These are phyloP conservation scores for Copidosoma aretas DNA, from an alignment of 2,888 invertebrate species.

Conservation along the genomic window DNA sequence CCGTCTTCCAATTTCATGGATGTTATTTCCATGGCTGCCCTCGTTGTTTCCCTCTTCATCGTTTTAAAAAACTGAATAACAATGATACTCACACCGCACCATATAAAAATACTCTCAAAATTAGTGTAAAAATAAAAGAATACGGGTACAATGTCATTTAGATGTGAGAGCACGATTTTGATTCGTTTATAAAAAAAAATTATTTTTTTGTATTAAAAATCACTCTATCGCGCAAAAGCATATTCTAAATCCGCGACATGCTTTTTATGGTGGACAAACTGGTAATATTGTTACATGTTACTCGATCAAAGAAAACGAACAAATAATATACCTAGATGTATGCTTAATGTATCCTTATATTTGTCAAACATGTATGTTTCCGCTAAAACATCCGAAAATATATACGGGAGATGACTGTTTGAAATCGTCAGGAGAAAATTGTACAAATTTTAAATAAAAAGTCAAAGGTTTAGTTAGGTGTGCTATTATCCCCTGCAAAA, in stretches of 20 bases:
- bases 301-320: constrained; percentile 10
- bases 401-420: constrained; percentile 42
- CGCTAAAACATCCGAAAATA: constrained; percentile 48
- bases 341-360: constrained; percentile 42
- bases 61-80: no score
- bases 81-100: no score
- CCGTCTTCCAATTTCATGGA: background rate
- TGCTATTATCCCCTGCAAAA: constrained; percentile 43
- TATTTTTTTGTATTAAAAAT: background rate
- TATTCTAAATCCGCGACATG: constrained; percentile 23
- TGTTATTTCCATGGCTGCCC: background rate
- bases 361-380: constrained; percentile 47
- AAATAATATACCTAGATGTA: constrained; percentile 25
- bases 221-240: background rate
- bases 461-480: constrained; percentile 47
- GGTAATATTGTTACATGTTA: constrained; percentile 2
- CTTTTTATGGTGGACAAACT: constrained; percentile 20
- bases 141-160: no score
- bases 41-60: no score
- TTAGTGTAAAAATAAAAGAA: no score
- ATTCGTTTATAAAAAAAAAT: background rate
- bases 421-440: constrained; percentile 17
- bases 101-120: no score
- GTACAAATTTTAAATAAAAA: background rate
- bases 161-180: no score